Evolutionary conservation across 2,888 invertebrate genomes (phyloP), one percentile per base, ranked within the genome.

Genomic region (Plagodis dolabraria): DNA sequence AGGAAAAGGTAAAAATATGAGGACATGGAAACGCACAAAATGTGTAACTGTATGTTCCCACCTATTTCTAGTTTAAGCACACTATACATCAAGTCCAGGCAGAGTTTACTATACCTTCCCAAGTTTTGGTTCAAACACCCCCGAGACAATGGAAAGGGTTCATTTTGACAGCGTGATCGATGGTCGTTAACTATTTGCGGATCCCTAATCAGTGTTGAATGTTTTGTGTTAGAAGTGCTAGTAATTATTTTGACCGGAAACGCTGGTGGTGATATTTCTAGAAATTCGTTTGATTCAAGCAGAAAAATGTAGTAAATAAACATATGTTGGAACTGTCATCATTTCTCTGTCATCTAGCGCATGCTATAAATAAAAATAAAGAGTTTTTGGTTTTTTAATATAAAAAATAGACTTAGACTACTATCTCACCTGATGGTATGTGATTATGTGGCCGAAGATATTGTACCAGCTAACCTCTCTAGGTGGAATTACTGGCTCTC

Each of bases 91-190:
- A 70, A 69, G 67, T 57, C 57, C 64, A 63, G 53, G 54, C 58
- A 36, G 46, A 67, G 69, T 69, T 64, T 60, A 61, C 65, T 61
- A 64, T 65, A 53, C 60, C 60, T 53, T 55, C 50, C 58, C 40
- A 68, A 71, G 65, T 71, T 68, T 56, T 42, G 57, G 62, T 53
- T 47, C 61, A 69, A 63, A 64, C 58, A 63, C 65, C 64, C 68
- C 53, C 66, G 64, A 67, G 70, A 70, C 71, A 71, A 70, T 64
- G 50, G 67, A 70, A 60, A 71, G 70, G 71, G 71, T 70, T 69
- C 66, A 63, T 63, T 60, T 65, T 68, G 70, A 69, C 71, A 71
- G 70, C 46, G 63, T 71, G 71, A 71, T 71, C 70, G 71, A 71
- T 71, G 67, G 64, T 60, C 55, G 56, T 59, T 69, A 69, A 67